Evolutionary conservation across 2,888 invertebrate species (phyloP).

Genomic region (Cabera pusaria): DNA sequence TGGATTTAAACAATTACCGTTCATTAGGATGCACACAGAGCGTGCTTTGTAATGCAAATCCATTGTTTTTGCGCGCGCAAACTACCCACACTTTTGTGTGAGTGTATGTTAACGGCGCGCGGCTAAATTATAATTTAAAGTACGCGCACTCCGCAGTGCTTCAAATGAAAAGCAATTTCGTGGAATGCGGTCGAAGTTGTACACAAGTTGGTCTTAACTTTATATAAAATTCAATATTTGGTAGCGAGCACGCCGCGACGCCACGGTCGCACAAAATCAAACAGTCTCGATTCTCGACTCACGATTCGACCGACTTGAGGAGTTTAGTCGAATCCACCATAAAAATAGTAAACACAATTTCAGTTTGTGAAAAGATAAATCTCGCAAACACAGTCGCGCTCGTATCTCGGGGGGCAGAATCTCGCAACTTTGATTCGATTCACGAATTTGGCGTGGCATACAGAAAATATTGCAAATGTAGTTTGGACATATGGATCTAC

Average conservation of each 20-base stretch:
- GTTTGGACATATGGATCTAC: slow-evolving; percentile 41
- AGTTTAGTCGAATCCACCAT: slow-evolving; percentile 55
- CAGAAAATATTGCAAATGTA: slow-evolving; percentile 66
- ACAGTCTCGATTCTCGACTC: slow-evolving; percentile 45
- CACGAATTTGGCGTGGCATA: slow-evolving; percentile 52
- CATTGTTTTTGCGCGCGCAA: slow-evolving; percentile 56
- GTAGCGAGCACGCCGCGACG: slow-evolving; percentile 25
- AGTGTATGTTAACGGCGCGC: slow-evolving; percentile 28
- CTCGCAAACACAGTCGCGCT: slow-evolving; percentile 50
- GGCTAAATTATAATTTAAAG: slow-evolving; percentile 32
- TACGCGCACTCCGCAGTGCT: slow-evolving; percentile 19
- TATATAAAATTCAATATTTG: slow-evolving; percentile 63
- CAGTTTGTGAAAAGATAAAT: slow-evolving; percentile 62
- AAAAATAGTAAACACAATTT: slow-evolving; percentile 72
- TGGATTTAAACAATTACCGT: slow-evolving; percentile 71
- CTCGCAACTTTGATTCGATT: slow-evolving; percentile 71
- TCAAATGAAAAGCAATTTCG: slow-evolving; percentile 54
- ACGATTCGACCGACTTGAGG: slow-evolving; percentile 38
- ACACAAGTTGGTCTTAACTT: slow-evolving; percentile 44
- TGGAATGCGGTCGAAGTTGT: slow-evolving; percentile 43
- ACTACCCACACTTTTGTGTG: slow-evolving; percentile 35
- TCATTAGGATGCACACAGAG: slow-evolving; percentile 62
- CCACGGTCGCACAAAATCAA: slow-evolving; percentile 38
- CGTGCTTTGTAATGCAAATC: slow-evolving; percentile 67
- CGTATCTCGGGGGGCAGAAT: slow-evolving; percentile 51